Percentiles rank a stretch among this genome's conserved stretches.
These are phyloP conservation scores for Volucella inflata DNA, from an alignment of 2,888 invertebrate species.

Conservation along the genomic window DNA sequence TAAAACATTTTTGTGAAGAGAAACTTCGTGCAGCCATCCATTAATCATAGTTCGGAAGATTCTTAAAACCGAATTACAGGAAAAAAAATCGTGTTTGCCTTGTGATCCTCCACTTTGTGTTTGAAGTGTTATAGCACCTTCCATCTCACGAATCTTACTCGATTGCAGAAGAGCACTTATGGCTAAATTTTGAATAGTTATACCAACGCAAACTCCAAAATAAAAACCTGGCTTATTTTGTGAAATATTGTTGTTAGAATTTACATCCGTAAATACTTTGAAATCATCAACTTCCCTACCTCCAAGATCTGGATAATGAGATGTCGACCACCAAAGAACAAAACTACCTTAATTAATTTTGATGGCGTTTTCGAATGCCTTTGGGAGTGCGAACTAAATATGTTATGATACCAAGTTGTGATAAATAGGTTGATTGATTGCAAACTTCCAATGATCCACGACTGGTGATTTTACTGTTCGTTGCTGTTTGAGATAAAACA, in stretches of 20 bases:
- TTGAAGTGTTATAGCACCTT: conserved; percentile 94
- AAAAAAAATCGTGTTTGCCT: conserved; percentile 96
- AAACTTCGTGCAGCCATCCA: conserved; percentile 96
- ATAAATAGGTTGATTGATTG: too few species aligned
- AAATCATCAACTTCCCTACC: conserved; percentile 98
- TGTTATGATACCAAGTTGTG: too few species aligned
- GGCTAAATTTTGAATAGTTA: conserved; percentile 95
- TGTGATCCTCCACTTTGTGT: conserved; percentile 84
- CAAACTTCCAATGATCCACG: too few species aligned
- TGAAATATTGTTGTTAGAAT: conserved; percentile 81
- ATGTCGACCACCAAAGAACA: conserved; percentile 96
- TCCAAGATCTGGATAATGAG: conserved; percentile 97
- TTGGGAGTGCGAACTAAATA: too few species aligned
- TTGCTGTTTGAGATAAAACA: too few species aligned
- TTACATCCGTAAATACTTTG: conserved; percentile 84
- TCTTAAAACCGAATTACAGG: too few species aligned
- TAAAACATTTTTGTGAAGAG: conserved; percentile 93
- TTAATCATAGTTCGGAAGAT: conserved; percentile 95
- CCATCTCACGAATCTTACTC: conserved; percentile 93
- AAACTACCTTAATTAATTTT: too few species aligned
- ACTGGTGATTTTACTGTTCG: too few species aligned
- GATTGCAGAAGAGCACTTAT: conserved; percentile 96
- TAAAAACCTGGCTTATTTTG: conserved; percentile 87
- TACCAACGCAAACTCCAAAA: conserved; percentile 92
- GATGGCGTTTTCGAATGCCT: too few species aligned